Evolutionary conservation across 2,888 invertebrate species (phyloP).

Genomic region (Amitus sp.): DNA sequence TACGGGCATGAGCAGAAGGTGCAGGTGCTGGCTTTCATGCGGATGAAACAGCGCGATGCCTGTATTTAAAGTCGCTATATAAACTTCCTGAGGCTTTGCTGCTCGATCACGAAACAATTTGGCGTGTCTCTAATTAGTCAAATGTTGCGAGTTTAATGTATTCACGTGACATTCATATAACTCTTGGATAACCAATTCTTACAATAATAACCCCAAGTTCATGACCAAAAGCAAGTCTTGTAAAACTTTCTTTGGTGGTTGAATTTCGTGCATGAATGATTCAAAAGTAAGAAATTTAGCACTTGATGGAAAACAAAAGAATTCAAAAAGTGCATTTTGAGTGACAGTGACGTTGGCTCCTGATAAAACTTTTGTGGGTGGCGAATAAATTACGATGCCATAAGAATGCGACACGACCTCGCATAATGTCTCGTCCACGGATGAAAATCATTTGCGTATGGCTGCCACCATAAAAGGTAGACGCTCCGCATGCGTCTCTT

Average conservation of each 20-base stretch:
- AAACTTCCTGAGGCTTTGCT: constrained; percentile 11
- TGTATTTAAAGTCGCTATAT: constrained; percentile 17
- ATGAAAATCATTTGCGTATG: constrained; percentile 36
- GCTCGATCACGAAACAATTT: background rate
- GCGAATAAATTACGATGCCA: constrained; percentile 55
- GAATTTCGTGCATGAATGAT: too few species aligned
- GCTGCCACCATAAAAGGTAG: constrained; percentile 52
- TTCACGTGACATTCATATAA: too few species aligned
- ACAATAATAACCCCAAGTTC: too few species aligned
- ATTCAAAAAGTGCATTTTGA: background rate
- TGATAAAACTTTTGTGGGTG: constrained; percentile 51
- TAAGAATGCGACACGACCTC: constrained; percentile 52
- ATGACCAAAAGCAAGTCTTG: too few species aligned
- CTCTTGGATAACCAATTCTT: too few species aligned
- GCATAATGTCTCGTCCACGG: constrained; percentile 34
- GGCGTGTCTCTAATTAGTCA: too few species aligned
- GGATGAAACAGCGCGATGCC: constrained; percentile 18
- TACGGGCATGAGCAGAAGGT: constrained; percentile 16
- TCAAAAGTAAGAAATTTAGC: too few species aligned
- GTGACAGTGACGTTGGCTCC: constrained; percentile 8
- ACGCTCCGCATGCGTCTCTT: constrained; percentile 33
- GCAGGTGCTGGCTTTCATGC: constrained; percentile 22
- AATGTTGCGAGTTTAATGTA: too few species aligned
- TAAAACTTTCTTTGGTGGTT: too few species aligned
- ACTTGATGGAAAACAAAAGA: too few species aligned